Percentiles rank a stretch among this genome's conserved stretches.
phyloP scores from a whole-genome alignment of 2,113 vertebrate species.

The Nymphicus hollandicus region DNA sequence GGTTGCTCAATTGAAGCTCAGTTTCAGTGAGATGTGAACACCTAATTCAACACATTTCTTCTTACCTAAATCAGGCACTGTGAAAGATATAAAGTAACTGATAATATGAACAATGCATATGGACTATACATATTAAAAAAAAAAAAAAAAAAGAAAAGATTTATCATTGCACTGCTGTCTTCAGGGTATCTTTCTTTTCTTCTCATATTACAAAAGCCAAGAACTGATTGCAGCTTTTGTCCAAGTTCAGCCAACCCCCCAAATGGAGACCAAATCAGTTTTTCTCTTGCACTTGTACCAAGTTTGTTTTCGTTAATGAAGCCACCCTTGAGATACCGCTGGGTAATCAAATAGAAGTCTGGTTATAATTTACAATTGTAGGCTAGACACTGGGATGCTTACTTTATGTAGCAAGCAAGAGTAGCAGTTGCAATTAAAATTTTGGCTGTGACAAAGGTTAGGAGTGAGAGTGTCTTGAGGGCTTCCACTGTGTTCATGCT shows the following conservation, averaged over 20 bases:
- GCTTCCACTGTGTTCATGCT: neutral
- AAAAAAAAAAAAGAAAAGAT: neutral
- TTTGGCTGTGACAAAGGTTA: neutral
- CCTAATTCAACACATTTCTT: neutral
- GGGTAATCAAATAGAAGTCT: constrained; percentile 29
- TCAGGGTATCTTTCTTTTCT: neutral
- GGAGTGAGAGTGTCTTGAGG: neutral
- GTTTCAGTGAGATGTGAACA: neutral
- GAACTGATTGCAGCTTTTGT: neutral
- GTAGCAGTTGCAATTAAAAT: neutral
- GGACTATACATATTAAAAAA: neutral
- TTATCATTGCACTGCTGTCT: neutral
- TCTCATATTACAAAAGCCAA: neutral
- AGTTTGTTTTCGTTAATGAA: constrained; percentile 39
- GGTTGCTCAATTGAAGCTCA: accelerated
- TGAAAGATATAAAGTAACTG: neutral
- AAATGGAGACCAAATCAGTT: neutral
- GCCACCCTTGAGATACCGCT: constrained; percentile 23
- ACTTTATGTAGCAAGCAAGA: neutral
- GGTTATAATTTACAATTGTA: constrained; percentile 46
- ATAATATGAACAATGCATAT: neutral
- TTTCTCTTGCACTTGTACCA: constrained; percentile 36
- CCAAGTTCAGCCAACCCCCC: neutral
- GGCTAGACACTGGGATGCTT: neutral
- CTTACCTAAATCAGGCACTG: neutral